A percentile compares a stretch with the other conserved stretches of the same genome.
phyloP scores from a whole-genome alignment of 2,888 invertebrate genomes.

The Eilema griseolum region DNA sequence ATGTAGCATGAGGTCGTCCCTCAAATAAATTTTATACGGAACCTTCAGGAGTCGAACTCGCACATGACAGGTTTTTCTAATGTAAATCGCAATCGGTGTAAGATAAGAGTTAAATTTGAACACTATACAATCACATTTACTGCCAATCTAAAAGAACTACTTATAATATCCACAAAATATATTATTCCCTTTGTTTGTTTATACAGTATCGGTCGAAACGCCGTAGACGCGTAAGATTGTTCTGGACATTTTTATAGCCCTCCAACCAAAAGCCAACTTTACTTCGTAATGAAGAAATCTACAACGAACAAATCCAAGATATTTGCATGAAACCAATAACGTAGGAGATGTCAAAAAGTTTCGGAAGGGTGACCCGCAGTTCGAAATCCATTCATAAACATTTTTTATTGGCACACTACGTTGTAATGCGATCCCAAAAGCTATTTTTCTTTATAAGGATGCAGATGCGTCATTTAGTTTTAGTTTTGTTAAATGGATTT shows the following conservation, averaged over 20 bases:
- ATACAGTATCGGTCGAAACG: constrained; percentile 10
- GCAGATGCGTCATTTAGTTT: constrained; percentile 26
- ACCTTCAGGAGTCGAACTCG: too few relatives aligned
- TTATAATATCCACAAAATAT: constrained; percentile 10
- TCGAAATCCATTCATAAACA: constrained; percentile 58
- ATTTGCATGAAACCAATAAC: constrained; percentile 40
- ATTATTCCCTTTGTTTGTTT: constrained; percentile 20
- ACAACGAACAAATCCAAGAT: too few relatives aligned
- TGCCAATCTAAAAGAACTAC: constrained; percentile 1
- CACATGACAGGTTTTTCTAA: too few relatives aligned
- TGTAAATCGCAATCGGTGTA: too few relatives aligned
- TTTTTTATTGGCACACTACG: constrained; percentile 62
- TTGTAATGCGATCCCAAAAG: constrained; percentile 56
- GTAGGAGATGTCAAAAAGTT: constrained; percentile 46
- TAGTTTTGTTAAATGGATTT: constrained; percentile 9
- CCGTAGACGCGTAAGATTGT: constrained; percentile 23
- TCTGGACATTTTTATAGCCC: constrained; percentile 15
- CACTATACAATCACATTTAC: constrained; percentile 6
- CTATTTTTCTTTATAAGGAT: constrained; percentile 49
- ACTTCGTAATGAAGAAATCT: constrained; percentile 28
- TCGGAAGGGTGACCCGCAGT: constrained; percentile 45
- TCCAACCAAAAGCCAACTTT: constrained; percentile 2
- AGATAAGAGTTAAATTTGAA: too few relatives aligned
- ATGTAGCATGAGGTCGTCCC: too few relatives aligned
- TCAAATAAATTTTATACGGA: too few relatives aligned